phyloP scores from a whole-genome alignment of 2,888 invertebrate species.

The Tiliacea citrago region DNA sequence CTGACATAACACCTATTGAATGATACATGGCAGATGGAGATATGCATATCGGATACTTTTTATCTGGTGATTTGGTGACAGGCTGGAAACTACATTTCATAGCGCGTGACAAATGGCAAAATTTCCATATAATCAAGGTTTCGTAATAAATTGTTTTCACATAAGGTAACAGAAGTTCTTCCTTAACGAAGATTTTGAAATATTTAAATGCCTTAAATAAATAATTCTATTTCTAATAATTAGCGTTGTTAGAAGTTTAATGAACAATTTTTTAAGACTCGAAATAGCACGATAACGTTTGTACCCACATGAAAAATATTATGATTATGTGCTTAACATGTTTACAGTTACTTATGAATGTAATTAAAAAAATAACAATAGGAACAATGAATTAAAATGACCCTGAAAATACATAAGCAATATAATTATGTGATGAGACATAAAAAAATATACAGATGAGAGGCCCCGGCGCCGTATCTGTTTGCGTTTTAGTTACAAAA shows the following conservation, averaged over 20 bases:
- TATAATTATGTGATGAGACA: not conserved
- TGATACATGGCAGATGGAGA: conserved; percentile 2
- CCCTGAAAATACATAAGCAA: conserved; percentile 8
- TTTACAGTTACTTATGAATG: conserved; percentile 19
- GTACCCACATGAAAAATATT: not conserved
- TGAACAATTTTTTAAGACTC: not conserved
- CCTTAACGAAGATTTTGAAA: not conserved
- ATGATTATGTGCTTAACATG: not conserved
- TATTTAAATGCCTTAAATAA: not conserved
- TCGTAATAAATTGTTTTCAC: not conserved
- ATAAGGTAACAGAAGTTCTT: not conserved
- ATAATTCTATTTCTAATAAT: not conserved
- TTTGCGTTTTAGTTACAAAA: conserved; percentile 18
- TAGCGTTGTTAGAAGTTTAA: not conserved
- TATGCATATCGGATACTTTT: conserved; percentile 17
- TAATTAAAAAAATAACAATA: conserved; percentile 21
- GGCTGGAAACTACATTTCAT: not conserved
- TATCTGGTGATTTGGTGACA: conserved; percentile 21
- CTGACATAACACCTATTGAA: not conserved
- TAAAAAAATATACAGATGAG: conserved; percentile 25
- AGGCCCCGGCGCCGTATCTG: conserved; percentile 3
- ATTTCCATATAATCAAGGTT: conserved; percentile 3
- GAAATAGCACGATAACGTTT: not conserved
- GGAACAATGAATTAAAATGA: conserved; percentile 13
- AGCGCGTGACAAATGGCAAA: not conserved